Conservation (phyloP, 2,888 invertebrate species). For the Erannis defoliaria region DNA sequence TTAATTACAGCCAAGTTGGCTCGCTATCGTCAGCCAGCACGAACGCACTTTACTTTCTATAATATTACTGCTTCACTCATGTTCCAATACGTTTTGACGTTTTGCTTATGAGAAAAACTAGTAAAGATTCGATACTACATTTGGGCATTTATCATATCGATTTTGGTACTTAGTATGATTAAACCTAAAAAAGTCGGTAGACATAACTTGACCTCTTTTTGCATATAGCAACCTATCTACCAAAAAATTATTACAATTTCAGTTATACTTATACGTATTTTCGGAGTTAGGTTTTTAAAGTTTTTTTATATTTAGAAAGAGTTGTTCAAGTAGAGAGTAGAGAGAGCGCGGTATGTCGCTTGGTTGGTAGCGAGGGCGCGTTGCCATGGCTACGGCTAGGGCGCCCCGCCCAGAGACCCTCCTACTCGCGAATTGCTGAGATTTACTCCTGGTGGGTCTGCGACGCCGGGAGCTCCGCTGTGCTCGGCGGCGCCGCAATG, state of each 20-base stretch:
- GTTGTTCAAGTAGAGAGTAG: conserved; percentile 45
- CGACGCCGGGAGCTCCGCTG: conserved; percentile 63
- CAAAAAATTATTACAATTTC: not conserved
- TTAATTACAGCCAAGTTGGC: conserved; percentile 83
- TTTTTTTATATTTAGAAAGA: conserved; percentile 32
- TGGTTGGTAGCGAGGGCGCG: conserved; percentile 62
- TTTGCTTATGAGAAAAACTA: not conserved
- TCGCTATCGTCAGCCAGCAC: conserved; percentile 67
- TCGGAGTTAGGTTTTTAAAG: conserved; percentile 12
- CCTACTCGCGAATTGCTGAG: conserved; percentile 67
- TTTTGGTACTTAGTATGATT: not conserved
- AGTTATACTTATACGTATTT: too few species aligned
- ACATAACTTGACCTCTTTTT: conserved; percentile 22
- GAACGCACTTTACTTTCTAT: conserved; percentile 84
- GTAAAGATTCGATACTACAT: not conserved
- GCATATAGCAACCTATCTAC: too few species aligned
- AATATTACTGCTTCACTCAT: conserved; percentile 65
- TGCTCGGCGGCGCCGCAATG: conserved; percentile 31
- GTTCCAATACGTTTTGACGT: conserved; percentile 49
- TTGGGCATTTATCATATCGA: too few species aligned
- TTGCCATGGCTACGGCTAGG: conserved; percentile 76
- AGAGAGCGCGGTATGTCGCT: conserved; percentile 48
- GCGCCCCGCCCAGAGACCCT: conserved; percentile 73
- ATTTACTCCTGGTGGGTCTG: conserved; percentile 65
- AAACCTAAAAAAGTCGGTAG: too few species aligned